Percentiles rank a stretch among this genome's conserved stretches.
These are phyloP conservation scores for Hirtodrosophila confusa DNA, from an alignment of 2,888 invertebrate species.

Conservation along the genomic window DNA sequence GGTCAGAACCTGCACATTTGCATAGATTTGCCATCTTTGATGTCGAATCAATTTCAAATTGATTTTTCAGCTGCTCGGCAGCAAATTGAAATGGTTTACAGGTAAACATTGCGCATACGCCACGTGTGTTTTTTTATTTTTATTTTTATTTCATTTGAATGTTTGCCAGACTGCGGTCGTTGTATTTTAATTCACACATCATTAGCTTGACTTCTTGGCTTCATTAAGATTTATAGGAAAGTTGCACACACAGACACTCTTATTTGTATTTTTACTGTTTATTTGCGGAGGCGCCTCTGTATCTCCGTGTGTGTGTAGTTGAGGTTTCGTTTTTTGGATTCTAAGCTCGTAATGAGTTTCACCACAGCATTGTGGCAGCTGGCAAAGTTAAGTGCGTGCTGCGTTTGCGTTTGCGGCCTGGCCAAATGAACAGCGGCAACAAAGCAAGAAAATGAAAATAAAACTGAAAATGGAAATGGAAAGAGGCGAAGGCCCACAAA, in stretches of 20 bases:
- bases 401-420: conserved; percentile 76
- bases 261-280: conserved; percentile 19
- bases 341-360: conserved; percentile 80
- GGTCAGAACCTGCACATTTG: conserved; percentile 14
- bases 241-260: conserved; percentile 22
- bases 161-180: conserved; percentile 44
- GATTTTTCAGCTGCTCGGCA: conserved; percentile 10
- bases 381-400: conserved; percentile 80
- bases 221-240: conserved; percentile 71
- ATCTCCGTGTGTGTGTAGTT: conserved; percentile 23
- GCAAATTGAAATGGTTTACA: conserved; percentile 17
- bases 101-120: conserved; percentile 49
- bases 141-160: conserved; percentile 16
- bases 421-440: conserved; percentile 64
- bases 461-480: conserved; percentile 52
- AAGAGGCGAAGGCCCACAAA: conserved; percentile 42
- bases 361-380: conserved; percentile 75
- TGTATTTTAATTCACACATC: conserved; percentile 70
- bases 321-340: conserved; percentile 73
- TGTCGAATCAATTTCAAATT: conserved; percentile 18
- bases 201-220: conserved; percentile 63
- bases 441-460: conserved; percentile 28
- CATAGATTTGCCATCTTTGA: conserved; percentile 20
- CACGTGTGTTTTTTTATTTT: conserved; percentile 26
- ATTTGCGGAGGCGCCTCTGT: conserved; percentile 9